These are phyloP conservation scores for Branchellion lobata DNA, from an alignment of 2,888 invertebrate genomes.

Conservation along the genomic window DNA sequence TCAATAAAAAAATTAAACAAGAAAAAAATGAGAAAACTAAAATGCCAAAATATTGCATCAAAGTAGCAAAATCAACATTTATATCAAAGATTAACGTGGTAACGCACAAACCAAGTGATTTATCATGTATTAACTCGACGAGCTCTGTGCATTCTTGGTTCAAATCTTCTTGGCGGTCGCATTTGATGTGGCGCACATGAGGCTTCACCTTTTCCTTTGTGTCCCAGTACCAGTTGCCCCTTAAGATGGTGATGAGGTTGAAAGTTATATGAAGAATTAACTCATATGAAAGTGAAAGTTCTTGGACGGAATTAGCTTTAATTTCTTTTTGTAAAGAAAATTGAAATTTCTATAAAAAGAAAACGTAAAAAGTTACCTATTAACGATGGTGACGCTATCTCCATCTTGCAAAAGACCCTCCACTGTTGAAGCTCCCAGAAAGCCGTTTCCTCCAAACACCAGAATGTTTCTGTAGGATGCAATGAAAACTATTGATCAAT, in stretches of 20 bases:
- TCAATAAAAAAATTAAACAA: not conserved
- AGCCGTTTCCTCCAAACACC: slow-evolving; percentile 65
- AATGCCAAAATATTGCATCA: no score
- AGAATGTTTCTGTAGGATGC: slow-evolving; percentile 39
- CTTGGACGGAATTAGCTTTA: no score
- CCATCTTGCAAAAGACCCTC: slow-evolving; percentile 56
- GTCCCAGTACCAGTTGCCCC: slow-evolving; percentile 65
- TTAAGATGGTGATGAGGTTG: no score
- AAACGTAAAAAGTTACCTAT: slow-evolving; percentile 48
- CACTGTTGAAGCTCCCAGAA: slow-evolving; percentile 62
- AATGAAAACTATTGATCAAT: no score
- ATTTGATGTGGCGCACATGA: slow-evolving; percentile 57
- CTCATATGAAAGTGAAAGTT: no score
- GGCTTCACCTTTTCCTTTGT: slow-evolving; percentile 53
- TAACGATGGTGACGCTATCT: slow-evolving; percentile 59
- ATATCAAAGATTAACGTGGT: slow-evolving; percentile 1
- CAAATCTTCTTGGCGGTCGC: slow-evolving; percentile 58
- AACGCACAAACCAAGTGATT: slow-evolving; percentile 18
- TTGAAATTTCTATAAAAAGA: no score
- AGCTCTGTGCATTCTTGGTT: slow-evolving; percentile 25
- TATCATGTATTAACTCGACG: slow-evolving; percentile 1
- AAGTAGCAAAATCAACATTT: not conserved
- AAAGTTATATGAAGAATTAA: no score
- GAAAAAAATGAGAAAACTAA: no score
- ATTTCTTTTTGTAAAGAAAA: no score